Percentiles rank a stretch among this genome's conserved stretches.
phyloP scores from a whole-genome alignment of 2,888 invertebrate genomes.

The Eledona agricola region DNA sequence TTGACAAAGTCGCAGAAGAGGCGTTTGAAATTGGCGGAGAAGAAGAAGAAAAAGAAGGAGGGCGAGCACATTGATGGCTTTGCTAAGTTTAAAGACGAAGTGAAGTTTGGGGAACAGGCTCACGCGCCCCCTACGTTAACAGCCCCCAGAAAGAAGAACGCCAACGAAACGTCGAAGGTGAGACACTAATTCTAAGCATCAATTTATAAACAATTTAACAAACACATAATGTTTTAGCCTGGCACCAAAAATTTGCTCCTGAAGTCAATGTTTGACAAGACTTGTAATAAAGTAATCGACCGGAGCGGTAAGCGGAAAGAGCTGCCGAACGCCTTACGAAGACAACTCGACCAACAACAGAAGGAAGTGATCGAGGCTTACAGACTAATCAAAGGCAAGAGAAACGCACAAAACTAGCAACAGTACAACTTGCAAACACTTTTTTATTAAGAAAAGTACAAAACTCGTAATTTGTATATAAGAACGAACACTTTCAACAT shows the following conservation, averaged over 20 bases:
- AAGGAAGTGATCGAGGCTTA: conserved; percentile 69
- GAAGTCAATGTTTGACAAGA: conserved; percentile 62
- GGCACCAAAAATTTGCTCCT: conserved; percentile 72
- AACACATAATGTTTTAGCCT: conserved; percentile 64
- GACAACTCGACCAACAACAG: conserved; percentile 69
- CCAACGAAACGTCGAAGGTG: no score
- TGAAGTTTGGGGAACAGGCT: conserved; percentile 79
- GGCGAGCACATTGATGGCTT: conserved; percentile 51
- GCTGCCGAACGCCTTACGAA: conserved; percentile 67
- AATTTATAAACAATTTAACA: conserved; percentile 3
- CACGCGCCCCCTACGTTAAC: conserved; percentile 76
- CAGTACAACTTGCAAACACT: background rate
- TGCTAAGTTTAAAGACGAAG: conserved; percentile 67
- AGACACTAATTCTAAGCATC: no score
- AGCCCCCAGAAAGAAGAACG: conserved; percentile 63
- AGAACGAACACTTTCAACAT: conserved; percentile 8
- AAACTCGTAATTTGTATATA: conserved; percentile 8
- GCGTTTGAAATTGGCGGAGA: conserved; percentile 64
- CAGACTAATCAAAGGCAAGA: conserved; percentile 64
- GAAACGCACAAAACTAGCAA: background rate
- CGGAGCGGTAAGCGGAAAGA: conserved; percentile 70
- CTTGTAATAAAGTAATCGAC: conserved; percentile 55
- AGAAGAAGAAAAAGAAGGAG: conserved; percentile 60
- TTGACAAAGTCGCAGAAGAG: conserved; percentile 67
- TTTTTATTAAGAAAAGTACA: conserved; percentile 22